Evolutionary conservation across 2,888 invertebrate genomes (phyloP).

Genomic region (Mesopsocus fuscifrons): DNA sequence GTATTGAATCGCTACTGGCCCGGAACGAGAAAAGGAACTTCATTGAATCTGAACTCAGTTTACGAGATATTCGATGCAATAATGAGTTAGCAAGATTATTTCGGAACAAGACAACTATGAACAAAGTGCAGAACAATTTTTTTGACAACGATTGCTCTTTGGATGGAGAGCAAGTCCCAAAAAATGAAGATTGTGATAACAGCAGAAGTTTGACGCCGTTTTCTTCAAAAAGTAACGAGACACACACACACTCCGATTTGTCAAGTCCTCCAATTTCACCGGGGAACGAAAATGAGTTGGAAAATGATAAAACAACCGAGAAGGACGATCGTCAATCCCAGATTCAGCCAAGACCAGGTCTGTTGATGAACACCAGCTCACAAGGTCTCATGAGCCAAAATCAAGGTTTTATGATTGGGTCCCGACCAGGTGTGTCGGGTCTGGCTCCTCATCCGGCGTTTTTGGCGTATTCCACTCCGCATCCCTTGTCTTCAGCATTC

Average conservation of each 20-base stretch:
- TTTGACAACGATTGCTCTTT: background rate
- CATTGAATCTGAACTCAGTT: conserved; percentile 1
- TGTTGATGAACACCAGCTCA: conserved; percentile 11
- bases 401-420: background rate
- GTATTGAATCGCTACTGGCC: conserved; percentile 74
- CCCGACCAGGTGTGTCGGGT: background rate
- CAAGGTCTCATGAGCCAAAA: conserved; percentile 8
- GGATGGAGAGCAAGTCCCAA: background rate
- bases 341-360: conserved; percentile 4
- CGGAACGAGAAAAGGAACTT: conserved; percentile 23
- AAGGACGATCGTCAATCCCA: conserved; percentile 23
- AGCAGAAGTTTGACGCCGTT: conserved; percentile 12
- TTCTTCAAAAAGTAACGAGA: conserved; percentile 5
- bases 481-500: conserved; percentile 14
- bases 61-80: conserved; percentile 2
- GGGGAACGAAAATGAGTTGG: conserved; percentile 49
- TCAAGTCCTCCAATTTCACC: conserved; percentile 74
- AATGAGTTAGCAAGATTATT: conserved; percentile 1
- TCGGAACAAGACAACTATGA: background rate
- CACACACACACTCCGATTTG: conserved; percentile 7
- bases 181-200: conserved; percentile 8
- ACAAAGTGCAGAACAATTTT: background rate
- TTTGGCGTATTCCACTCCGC: conserved; percentile 11
- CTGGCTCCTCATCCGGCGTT: conserved; percentile 23
- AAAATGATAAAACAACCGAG: conserved; percentile 19